phyloP scores from a whole-genome alignment of 2,113 vertebrate species.

The Vireo altiloquus region DNA sequence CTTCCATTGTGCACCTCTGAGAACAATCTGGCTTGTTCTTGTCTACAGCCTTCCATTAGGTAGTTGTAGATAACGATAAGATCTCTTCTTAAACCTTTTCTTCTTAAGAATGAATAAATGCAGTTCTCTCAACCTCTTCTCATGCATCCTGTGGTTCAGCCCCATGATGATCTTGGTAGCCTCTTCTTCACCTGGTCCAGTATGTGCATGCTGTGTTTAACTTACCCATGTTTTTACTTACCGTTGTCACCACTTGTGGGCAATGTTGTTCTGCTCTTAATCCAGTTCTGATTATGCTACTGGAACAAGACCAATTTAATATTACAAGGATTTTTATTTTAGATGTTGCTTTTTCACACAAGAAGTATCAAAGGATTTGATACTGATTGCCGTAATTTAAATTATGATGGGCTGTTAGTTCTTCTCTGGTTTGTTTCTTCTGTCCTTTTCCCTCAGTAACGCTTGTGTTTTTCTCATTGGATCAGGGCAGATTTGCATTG shows the following conservation, averaged over 20 bases:
- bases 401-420: background rate
- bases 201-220: background rate
- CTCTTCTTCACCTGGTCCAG: background rate
- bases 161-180: background rate
- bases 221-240: background rate
- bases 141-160: background rate
- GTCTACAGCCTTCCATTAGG: background rate
- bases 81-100: background rate
- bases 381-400: background rate
- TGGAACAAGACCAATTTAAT: background rate
- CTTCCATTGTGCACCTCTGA: background rate
- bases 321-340: background rate
- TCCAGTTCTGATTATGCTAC: background rate
- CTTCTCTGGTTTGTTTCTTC: background rate
- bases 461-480: background rate
- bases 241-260: background rate
- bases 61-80: background rate
- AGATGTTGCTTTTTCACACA: background rate
- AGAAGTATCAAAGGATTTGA: background rate
- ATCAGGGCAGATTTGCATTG: slow-evolving; percentile 68
- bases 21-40: background rate
- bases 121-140: background rate
- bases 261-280: background rate
- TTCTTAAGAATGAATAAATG: background rate
- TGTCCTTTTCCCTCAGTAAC: background rate